Percentiles rank a stretch among this genome's conserved stretches.
phyloP scores from a whole-genome alignment of 2,797 vertebrate species.

The Chaenodraco wilsoni region DNA sequence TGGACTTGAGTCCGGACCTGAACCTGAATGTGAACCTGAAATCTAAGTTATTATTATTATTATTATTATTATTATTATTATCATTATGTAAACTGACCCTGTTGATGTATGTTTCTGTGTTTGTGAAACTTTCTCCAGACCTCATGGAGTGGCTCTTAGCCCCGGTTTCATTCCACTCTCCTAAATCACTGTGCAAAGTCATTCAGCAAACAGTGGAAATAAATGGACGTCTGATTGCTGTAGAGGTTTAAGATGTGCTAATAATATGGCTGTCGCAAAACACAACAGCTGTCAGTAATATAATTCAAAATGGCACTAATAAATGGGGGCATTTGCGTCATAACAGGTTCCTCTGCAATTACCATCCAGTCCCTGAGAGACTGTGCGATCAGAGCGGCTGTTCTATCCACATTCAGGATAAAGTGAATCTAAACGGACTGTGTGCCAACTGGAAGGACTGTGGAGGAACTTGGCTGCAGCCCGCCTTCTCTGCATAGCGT shows the following conservation, averaged over 20 bases:
- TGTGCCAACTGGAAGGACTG: slow-evolving; percentile 46
- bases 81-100: not conserved
- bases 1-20: too few species aligned
- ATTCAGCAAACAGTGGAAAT: slow-evolving; percentile 19
- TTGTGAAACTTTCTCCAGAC: slow-evolving; percentile 7
- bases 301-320: slow-evolving; percentile 41
- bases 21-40: too few species aligned
- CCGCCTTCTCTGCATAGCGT: slow-evolving; percentile 51
- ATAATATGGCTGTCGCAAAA: slow-evolving; percentile 33
- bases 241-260: slow-evolving; percentile 31
- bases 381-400: slow-evolving; percentile 28
- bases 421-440: slow-evolving; percentile 38
- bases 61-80: too few species aligned
- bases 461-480: slow-evolving; percentile 46
- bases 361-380: slow-evolving; percentile 19
- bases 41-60: too few species aligned
- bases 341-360: slow-evolving; percentile 39
- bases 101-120: not conserved
- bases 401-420: slow-evolving; percentile 41
- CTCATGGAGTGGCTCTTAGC: slow-evolving; percentile 3
- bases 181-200: not conserved
- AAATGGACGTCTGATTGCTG: slow-evolving; percentile 31
- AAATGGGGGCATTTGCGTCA: slow-evolving; percentile 36
- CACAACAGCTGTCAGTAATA: slow-evolving; percentile 44
- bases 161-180: slow-evolving; percentile 9